Evolutionary conservation across 1,140 invertebrate genomes (phyloP).

Genomic region (Chironomus tepperi): DNA sequence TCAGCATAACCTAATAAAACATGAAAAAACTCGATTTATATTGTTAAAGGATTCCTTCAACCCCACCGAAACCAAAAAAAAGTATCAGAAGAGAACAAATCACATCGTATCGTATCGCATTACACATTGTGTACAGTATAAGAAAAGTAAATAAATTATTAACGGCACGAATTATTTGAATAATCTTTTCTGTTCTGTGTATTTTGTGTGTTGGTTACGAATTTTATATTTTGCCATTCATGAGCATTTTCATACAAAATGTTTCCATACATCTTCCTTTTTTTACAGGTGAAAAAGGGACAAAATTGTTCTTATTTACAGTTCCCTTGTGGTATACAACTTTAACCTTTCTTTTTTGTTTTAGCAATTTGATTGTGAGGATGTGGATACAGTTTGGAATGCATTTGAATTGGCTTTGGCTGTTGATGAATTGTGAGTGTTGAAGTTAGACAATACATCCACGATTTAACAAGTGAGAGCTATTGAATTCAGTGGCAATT

Average conservation of each 20-base stretch:
- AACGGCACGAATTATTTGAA: constrained; percentile 19
- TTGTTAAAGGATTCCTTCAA: background rate
- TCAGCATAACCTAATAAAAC: background rate
- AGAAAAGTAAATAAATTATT: constrained; percentile 18
- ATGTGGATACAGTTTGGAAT: no score
- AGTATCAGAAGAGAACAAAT: background rate
- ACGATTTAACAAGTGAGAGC: no score
- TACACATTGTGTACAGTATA: background rate
- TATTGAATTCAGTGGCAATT: no score
- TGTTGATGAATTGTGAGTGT: no score
- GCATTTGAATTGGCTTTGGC: no score
- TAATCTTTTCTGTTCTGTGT: constrained; percentile 4
- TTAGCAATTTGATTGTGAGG: no score
- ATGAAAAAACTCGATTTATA: background rate
- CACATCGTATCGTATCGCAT: background rate
- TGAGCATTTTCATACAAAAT: background rate
- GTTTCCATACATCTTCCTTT: background rate
- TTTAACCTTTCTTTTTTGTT: background rate
- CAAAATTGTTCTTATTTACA: constrained; percentile 17
- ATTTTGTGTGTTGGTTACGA: background rate
- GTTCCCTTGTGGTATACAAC: background rate
- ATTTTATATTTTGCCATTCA: background rate
- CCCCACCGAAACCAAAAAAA: no score
- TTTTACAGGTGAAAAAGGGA: constrained; percentile 19
- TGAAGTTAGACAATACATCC: no score